A percentile compares a stretch with the other conserved stretches of the same genome.
These are phyloP conservation scores for Lutraria lutraria DNA, from an alignment of 2,888 invertebrate genomes.

Conservation along the genomic window DNA sequence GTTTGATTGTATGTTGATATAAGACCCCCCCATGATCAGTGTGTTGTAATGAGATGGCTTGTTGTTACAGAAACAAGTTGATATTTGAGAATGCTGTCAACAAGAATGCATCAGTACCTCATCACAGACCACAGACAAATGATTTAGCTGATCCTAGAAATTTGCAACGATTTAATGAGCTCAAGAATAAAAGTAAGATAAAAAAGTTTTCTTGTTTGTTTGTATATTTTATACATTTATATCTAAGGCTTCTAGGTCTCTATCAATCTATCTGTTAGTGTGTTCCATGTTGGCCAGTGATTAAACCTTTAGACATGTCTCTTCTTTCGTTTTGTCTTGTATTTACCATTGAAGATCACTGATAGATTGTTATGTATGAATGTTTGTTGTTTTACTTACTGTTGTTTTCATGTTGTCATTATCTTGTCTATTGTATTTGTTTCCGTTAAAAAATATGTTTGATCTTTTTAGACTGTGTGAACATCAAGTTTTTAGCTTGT, in stretches of 20 bases:
- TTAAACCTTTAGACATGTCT: background rate
- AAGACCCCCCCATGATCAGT: no score
- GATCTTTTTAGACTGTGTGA: no score
- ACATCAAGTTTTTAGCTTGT: no score
- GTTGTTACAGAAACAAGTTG: constrained; percentile 56
- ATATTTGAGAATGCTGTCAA: constrained; percentile 80
- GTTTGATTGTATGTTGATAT: no score
- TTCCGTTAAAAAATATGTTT: no score
- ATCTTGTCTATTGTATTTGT: no score
- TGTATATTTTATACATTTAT: no score
- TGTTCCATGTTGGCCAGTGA: background rate
- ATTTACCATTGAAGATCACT: background rate
- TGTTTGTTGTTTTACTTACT: no score
- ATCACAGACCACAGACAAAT: constrained; percentile 63
- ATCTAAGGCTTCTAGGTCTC: no score
- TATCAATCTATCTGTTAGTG: no score
- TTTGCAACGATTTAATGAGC: constrained; percentile 80
- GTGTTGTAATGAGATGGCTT: background rate
- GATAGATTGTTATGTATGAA: no score
- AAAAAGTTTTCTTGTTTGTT: background rate
- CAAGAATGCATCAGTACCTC: constrained; percentile 76
- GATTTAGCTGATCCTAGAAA: constrained; percentile 77
- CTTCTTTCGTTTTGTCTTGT: background rate
- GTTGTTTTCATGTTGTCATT: no score
- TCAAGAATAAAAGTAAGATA: constrained; percentile 80